A percentile compares a stretch with the other conserved stretches of the same genome.
Evolutionary conservation across 2,888 invertebrate genomes (phyloP).

Genomic region (Diadegma fenestrale): DNA sequence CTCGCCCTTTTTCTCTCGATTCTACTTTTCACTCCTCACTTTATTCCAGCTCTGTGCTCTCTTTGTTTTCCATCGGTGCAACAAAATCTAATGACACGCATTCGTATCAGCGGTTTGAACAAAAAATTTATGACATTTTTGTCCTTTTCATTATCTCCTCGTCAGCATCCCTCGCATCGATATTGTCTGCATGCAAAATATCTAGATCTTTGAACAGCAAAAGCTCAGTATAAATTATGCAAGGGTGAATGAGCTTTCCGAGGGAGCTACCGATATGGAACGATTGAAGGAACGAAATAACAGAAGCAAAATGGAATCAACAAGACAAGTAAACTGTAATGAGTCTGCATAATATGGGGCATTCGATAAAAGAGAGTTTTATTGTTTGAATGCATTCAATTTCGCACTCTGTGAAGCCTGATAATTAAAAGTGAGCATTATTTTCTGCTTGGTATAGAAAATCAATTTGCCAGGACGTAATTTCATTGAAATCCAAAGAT

Average conservation of each 20-base stretch:
- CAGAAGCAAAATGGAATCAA: constrained; percentile 15
- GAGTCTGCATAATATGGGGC: not conserved
- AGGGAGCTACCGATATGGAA: constrained; percentile 27
- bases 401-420: not conserved
- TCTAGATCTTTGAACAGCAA: constrained; percentile 16
- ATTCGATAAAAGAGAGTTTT: not conserved
- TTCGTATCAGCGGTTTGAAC: no score
- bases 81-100: constrained; percentile 50
- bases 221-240: constrained; percentile 28
- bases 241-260: constrained; percentile 25
- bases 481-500: not conserved
- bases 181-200: not conserved
- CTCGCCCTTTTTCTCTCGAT: constrained; percentile 16
- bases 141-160: no score
- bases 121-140: no score
- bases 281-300: constrained; percentile 1
- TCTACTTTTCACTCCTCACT: not conserved
- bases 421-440: not conserved
- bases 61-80: constrained; percentile 22
- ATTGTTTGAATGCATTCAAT: not conserved
- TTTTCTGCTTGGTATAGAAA: not conserved
- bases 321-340: constrained; percentile 1
- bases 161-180: not conserved
- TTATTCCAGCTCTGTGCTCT: not conserved
- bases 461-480: not conserved